phyloP scores from a whole-genome alignment of 1,140 invertebrate genomes.

The Caerostris extrusa region DNA sequence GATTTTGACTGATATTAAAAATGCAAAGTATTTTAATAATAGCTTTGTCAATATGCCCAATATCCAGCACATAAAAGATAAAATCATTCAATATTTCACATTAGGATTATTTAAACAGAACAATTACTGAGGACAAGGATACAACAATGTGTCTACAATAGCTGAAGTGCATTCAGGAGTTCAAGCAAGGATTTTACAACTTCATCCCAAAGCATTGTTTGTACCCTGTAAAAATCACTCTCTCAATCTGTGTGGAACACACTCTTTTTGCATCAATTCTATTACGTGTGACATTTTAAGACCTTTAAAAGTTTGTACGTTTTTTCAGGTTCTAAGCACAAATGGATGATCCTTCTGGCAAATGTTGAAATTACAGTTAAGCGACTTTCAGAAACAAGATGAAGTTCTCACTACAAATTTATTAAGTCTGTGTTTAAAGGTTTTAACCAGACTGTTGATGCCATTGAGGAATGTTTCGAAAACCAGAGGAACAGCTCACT shows the following conservation, averaged over 20 bases:
- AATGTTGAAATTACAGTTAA: constrained; percentile 52
- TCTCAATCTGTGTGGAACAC: no score
- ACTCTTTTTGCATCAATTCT: background rate
- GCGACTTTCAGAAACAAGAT: constrained; percentile 56
- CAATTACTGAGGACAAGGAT: background rate
- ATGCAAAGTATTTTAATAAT: no score
- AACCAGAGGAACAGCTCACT: constrained; percentile 41
- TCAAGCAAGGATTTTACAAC: background rate
- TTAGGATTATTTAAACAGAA: background rate
- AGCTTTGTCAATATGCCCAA: no score
- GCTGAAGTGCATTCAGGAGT: constrained; percentile 48
- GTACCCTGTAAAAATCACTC: background rate
- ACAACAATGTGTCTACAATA: constrained; percentile 78
- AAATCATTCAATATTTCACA: no score
- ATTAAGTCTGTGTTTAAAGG: constrained; percentile 24
- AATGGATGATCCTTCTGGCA: constrained; percentile 33
- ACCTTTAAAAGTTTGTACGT: constrained; percentile 41
- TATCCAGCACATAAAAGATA: no score
- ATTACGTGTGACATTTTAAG: constrained; percentile 19
- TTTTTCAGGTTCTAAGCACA: background rate
- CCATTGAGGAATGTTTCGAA: background rate
- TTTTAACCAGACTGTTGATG: constrained; percentile 30
- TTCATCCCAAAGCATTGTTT: constrained; percentile 4
- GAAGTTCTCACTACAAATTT: constrained; percentile 46
- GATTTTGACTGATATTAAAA: no score